A percentile compares a stretch with the other conserved stretches of the same genome.
These are phyloP conservation scores for Lutjanus campechanus DNA, from an alignment of 2,797 vertebrate genomes.

Conservation along the genomic window DNA sequence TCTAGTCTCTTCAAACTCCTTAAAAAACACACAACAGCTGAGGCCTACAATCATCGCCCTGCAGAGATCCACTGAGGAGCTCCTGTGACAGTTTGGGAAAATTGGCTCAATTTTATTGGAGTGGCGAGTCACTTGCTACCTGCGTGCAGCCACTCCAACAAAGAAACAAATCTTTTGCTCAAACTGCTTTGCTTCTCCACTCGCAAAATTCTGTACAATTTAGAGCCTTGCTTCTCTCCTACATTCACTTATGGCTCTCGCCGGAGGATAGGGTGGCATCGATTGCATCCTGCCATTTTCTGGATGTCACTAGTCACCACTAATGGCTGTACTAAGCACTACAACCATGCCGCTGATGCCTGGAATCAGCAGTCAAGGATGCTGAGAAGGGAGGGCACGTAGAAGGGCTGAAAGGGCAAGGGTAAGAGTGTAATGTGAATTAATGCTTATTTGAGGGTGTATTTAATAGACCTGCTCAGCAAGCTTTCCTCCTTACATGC, in stretches of 20 bases:
- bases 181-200: constrained; percentile 14
- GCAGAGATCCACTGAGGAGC: constrained; percentile 17
- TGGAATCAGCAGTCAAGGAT: constrained; percentile 14
- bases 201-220: constrained; percentile 9
- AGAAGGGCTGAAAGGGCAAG: neutral
- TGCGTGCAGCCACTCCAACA: constrained; percentile 11
- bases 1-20: neutral
- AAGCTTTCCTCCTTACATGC: neutral
- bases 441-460: neutral
- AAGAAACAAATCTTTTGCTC: constrained; percentile 5
- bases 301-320: constrained; percentile 25
- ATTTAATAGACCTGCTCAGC: constrained; percentile 1
- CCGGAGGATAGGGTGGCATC: constrained; percentile 1
- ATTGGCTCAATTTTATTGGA: constrained; percentile 48
- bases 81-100: constrained; percentile 28
- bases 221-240: neutral
- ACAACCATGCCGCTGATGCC: neutral
- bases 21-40: constrained; percentile 7
- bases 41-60: constrained; percentile 14
- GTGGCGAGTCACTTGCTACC: neutral
- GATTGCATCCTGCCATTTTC: constrained; percentile 43
- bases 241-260: constrained; percentile 1
- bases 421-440: neutral
- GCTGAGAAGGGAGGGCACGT: neutral
- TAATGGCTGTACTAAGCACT: constrained; percentile 40